phyloP scores from a whole-genome alignment of 2,113 vertebrate genomes.

The Brachyhypopomus occidentalis region DNA sequence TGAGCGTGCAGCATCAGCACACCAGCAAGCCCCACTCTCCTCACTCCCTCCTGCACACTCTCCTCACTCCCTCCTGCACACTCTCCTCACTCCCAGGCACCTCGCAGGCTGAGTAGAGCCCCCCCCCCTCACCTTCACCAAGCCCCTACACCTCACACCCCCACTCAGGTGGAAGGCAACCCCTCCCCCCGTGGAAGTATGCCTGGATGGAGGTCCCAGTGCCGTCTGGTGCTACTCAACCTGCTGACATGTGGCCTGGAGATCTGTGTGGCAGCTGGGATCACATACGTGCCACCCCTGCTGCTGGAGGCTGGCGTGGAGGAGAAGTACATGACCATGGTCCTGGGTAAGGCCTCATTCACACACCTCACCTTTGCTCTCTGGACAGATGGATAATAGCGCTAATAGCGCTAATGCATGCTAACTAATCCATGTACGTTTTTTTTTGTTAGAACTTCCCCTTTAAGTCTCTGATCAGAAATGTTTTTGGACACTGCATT shows the following conservation, averaged over 20 bases:
- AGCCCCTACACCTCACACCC: not conserved
- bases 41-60: slow-evolving; percentile 34
- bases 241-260: slow-evolving; percentile 80
- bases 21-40: slow-evolving; percentile 56
- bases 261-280: slow-evolving; percentile 81
- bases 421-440: too few relatives aligned
- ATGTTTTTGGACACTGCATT: too few relatives aligned
- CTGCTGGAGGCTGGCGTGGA: slow-evolving; percentile 79
- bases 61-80: slow-evolving; percentile 23
- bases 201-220: slow-evolving; percentile 78
- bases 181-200: slow-evolving; percentile 66
- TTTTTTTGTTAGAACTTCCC: too few relatives aligned
- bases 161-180: slow-evolving; percentile 59
- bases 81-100: slow-evolving; percentile 41
- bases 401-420: too few relatives aligned
- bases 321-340: slow-evolving; percentile 83
- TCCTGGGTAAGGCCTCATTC: slow-evolving; percentile 69
- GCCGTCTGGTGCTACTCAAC: slow-evolving; percentile 79
- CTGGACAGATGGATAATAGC: too few relatives aligned
- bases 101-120: slow-evolving; percentile 31
- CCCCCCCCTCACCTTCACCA: not conserved
- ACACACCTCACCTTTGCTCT: not conserved
- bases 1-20: slow-evolving; percentile 48
- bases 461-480: too few relatives aligned
- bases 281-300: slow-evolving; percentile 80